These are phyloP conservation scores for Theonella swinhoei DNA, from an alignment of 37 sponge, comb jelly and placozoan species.

Conservation along the genomic window DNA sequence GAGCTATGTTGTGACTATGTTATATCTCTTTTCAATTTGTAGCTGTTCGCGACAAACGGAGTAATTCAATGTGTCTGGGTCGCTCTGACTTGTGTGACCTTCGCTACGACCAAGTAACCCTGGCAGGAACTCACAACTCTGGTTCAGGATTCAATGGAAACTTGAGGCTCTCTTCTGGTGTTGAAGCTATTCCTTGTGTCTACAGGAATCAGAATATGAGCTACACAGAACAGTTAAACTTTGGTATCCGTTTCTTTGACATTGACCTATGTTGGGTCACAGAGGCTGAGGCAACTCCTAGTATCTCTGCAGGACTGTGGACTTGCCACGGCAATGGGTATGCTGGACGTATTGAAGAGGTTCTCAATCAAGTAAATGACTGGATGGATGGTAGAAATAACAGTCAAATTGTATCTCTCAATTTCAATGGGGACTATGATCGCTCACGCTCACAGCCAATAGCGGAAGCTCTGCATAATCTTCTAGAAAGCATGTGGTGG, in stretches of 20 bases:
- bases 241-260: constrained; percentile 28
- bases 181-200: background rate
- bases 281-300: background rate
- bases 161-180: background rate
- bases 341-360: constrained; percentile 1
- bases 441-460: background rate
- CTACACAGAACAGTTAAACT: constrained; percentile 6
- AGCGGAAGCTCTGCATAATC: background rate
- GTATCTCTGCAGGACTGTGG: background rate
- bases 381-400: constrained; percentile 31
- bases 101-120: constrained; percentile 28
- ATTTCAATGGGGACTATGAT: background rate
- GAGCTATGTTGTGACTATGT: too few relatives aligned
- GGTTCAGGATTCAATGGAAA: constrained; percentile 23
- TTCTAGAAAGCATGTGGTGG: background rate
- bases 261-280: constrained; percentile 20
- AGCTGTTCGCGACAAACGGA: background rate
- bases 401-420: constrained; percentile 16
- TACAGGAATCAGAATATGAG: constrained; percentile 22
- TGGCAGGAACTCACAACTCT: constrained; percentile 40
- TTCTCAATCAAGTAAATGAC: constrained; percentile 16
- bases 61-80: background rate
- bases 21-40: too few relatives aligned
- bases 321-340: constrained; percentile 30
- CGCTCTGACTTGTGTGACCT: constrained; percentile 20